phyloP scores from a whole-genome alignment of 2,797 vertebrate species.

The Myotis findleyi region DNA sequence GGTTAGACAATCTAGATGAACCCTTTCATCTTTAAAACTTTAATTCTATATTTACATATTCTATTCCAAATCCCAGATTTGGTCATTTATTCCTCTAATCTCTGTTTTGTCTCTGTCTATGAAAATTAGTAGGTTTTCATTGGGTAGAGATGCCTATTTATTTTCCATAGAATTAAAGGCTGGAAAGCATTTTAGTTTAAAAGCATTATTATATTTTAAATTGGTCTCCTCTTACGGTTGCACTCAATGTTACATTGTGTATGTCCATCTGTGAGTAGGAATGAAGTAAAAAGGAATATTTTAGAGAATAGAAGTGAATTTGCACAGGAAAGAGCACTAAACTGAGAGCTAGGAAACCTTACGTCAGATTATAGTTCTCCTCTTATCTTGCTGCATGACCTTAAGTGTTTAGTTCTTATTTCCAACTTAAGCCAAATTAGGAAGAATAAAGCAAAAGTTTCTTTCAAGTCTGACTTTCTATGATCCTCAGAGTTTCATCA shows the following conservation, averaged over 20 bases:
- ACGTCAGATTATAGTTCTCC: background rate
- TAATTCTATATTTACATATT: background rate
- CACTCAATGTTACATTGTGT: background rate
- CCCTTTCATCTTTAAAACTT: conserved; percentile 17
- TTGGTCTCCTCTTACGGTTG: background rate
- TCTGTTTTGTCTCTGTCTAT: background rate
- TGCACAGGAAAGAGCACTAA: background rate
- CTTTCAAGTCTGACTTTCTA: background rate
- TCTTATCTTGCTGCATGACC: background rate
- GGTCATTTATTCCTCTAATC: conserved; percentile 10
- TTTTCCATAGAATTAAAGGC: conserved; percentile 17
- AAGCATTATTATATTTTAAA: background rate
- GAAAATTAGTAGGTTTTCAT: background rate
- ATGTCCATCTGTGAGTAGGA: background rate
- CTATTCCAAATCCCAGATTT: background rate
- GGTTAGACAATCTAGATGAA: background rate
- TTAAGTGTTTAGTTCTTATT: background rate
- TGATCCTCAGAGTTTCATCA: background rate
- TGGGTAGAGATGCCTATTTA: background rate
- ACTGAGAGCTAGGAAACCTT: background rate
- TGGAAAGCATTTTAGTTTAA: conserved; percentile 6
- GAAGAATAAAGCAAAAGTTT: background rate
- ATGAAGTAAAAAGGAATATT: background rate
- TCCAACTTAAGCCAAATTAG: background rate
- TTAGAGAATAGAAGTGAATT: background rate